Base-by-base conservation (phyloP, 2,113 vertebrate species). In the Hiodon tergisus region DNA sequence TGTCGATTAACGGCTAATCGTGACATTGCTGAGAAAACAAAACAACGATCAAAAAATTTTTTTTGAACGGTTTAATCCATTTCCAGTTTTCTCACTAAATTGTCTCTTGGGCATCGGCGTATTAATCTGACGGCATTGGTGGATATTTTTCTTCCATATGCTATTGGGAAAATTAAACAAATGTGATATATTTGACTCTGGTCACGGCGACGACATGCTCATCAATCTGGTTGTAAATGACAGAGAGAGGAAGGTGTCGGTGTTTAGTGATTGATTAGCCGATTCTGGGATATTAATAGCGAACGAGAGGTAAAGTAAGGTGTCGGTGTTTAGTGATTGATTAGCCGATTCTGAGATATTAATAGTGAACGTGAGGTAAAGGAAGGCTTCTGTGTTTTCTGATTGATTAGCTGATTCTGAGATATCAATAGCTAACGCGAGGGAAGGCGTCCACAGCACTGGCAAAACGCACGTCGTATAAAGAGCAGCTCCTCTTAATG, bases 401-500 rank as follows among this genome's bases (percentile, higher is more conserved):
- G 31, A 72, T 80, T 78, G 81, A 85, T 79, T 73, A 60, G 65
- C 53, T 74, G 71, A 80, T 76, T 53, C 72, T 75, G 76, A 69
- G 65, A 82, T 79, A 81, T 58, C 67, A 71, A 73, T 78, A 68
- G 76, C 59, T 75, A 85, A 82, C 69, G 71, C 72, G 78, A 73
- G 70, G 31, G 4, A 62, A 10, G 75, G 50, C 73, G 75, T 11
- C 73, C 73, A 5, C 61, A 5, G 61, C 8, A 47, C n/a, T 16
- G n/a, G 68, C 17, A 4, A 14, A 63, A 63, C n/a, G 17, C 16
- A 17, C 14, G 6, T 2, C 10, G 11, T 2, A 11, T 48, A 47
- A 4, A 5, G 63, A 10, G 63, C 31, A 31, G 31, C 31, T 31
- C 31, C 31, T 31, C 31, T 31, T 31, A 31, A 31, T 31, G 31